These are phyloP conservation scores for Watsonalla cultraria DNA, from an alignment of 2,888 invertebrate genomes.

Conservation along the genomic window DNA sequence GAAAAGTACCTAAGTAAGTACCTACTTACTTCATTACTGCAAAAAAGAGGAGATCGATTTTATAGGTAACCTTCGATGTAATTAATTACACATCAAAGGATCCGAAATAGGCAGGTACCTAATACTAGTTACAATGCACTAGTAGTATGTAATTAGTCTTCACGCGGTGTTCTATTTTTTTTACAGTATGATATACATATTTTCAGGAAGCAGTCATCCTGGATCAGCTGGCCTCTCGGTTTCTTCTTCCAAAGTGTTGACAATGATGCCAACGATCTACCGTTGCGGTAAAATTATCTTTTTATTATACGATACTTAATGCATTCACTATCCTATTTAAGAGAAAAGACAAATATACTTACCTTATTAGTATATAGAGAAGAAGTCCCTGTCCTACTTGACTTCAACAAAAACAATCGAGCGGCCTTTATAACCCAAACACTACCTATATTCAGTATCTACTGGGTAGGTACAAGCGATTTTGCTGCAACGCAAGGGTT, in stretches of 20 bases:
- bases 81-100: too few relatives aligned
- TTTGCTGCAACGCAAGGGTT: too few relatives aligned
- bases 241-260: conserved; percentile 91
- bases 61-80: not conserved
- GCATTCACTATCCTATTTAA: too few relatives aligned
- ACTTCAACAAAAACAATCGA: too few relatives aligned
- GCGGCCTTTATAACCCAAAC: too few relatives aligned
- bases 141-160: not conserved
- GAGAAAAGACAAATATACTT: not conserved
- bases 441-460: too few relatives aligned
- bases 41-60: not conserved
- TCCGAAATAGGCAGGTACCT: not conserved
- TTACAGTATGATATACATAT: not conserved
- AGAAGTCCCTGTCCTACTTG: too few relatives aligned
- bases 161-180: not conserved
- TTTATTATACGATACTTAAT: not conserved
- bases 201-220: conserved; percentile 84
- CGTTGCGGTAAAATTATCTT: conserved; percentile 81
- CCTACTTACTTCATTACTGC: too few relatives aligned
- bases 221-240: conserved; percentile 96
- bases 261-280: conserved; percentile 85
- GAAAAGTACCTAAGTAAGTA: too few relatives aligned
- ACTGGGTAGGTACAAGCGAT: too few relatives aligned
- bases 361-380: not conserved
- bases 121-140: not conserved